Base-by-base conservation (phyloP, 2,888 invertebrate genomes). In the Cephus nigrinus region DNA sequence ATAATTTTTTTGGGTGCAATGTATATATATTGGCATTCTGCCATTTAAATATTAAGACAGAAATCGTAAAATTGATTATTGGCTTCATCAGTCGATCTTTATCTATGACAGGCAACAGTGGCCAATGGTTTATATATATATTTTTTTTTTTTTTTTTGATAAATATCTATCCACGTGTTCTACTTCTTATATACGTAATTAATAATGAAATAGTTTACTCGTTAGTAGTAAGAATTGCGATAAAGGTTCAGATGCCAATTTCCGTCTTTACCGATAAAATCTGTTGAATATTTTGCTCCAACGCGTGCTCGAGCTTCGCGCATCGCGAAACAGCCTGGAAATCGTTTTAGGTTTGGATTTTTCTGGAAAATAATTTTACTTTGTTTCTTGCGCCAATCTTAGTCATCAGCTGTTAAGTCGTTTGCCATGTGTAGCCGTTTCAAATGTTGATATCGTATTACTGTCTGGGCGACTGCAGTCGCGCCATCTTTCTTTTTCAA, bases 321-420 rank as follows among this genome's bases (percentile, higher is more conserved):
- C 15, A 40, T 15, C 40, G 15, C 15, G 5, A 15, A 5, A 40
- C 40, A 40, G 40, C 15, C 15, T 55, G 23, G 0, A 55, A 23
- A 9, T 23, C 55, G 9, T 55, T 15, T 55, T 55, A 23, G 2
- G 23, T 23, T 55, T 55, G 9, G 2, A 15, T 23, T 55, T 55
- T 23, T 15, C 55, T 23, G 55, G 55, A 9, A 55, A 55, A 55
- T 55, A 23, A 23, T 23, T 55, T 55, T 23, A 55, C 55, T 9
- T 55, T 9, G 55, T 55, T 55, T 23, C 83, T 85, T 84, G 84
- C 78, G 84, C 78, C 78, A 79, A 79, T 80, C 71, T 31, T 78
- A 80, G 79, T 76, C 80, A 81, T 82, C 83, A 83, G 79, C 78
- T 81, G 80, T 79, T 76, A 79, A 77, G 75, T 82, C 75, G 81